Base-by-base conservation (phyloP, 2,888 invertebrate genomes). In the Polylopha cassiicola region DNA sequence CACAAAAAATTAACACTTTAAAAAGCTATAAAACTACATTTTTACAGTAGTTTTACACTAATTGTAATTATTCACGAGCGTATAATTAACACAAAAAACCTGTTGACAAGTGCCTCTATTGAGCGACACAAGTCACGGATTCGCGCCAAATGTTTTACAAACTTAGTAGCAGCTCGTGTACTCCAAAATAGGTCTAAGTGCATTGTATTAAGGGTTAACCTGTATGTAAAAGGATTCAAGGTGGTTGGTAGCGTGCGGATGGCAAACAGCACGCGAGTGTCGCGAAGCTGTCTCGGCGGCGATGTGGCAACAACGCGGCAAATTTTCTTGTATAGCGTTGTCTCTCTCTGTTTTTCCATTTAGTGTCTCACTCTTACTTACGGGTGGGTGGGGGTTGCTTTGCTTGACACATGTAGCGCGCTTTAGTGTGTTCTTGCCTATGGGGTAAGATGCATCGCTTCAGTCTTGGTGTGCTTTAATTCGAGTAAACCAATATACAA, bases 41-140 rank as follows among this genome's bases (percentile, higher is more conserved):
- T 34, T 34, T 31, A 28, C 33, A 15, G 17, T 17, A 27, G 27
- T 33, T 33, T 8, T 27, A 58, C 53, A 58, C 50, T 55, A 49
- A 62, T 55, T 46, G 46, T 51, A 57, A 55, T 63, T 55, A 55
- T 51, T 54, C 50, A 48, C 50, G 47, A 53, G 46, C 57, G 51
- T 59, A 51, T 58, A 61, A 67, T 64, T 62, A 62, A 51, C 51
- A 55, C 54, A 43, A 55, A 55, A 56, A 56, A 57, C 51, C 57
- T 61, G 67, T 65, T 64, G 61, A 63, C 63, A 65, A 59, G 56
- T 49, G 53, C 46, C 38, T 47, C 44, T 53, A 49, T 42, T 53
- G 51, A 53, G 53, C 49, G 49, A 47, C 50, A 49, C 48, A 45
- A 46, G 46, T 50, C 46, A 43, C 47, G 21, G 30, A 16, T 33